These are phyloP conservation scores for Sebastes matsubarae DNA, from an alignment of 2,797 vertebrate genomes.

Conservation along the genomic window DNA sequence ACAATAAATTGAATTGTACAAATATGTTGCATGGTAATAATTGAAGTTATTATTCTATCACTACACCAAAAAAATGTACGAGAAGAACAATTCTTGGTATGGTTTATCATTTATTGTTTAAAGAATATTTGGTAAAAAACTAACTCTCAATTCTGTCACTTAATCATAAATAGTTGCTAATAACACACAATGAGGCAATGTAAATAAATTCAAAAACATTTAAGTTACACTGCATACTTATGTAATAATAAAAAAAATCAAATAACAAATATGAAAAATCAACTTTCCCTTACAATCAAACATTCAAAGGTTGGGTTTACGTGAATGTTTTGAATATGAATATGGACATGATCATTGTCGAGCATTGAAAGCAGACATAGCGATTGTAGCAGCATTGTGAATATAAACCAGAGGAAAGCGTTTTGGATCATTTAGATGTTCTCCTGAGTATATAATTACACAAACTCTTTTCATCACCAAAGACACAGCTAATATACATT, in stretches of 20 bases:
- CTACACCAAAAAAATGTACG: neutral
- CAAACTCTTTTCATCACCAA: conserved; percentile 3
- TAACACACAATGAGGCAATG: conserved; percentile 10
- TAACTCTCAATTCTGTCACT: neutral
- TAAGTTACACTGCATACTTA: conserved; percentile 27
- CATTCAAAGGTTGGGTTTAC: neutral
- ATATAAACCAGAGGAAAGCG: conserved; percentile 6
- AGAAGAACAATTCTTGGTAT: neutral
- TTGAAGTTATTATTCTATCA: neutral
- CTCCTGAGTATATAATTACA: conserved; percentile 40
- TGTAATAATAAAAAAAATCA: conserved; percentile 19
- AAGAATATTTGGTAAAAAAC: conserved; percentile 52
- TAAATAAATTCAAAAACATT: conserved; percentile 28
- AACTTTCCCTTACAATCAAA: conserved; percentile 3
- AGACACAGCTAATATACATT: conserved; percentile 25
- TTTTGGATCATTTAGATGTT: neutral
- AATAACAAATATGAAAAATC: conserved; percentile 14
- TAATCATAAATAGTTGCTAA: conserved; percentile 48
- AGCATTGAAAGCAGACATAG: neutral
- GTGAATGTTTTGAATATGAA: neutral
- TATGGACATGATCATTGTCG: neutral
- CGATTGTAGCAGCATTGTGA: conserved; percentile 15
- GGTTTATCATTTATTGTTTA: conserved; percentile 47
- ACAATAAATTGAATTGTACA: neutral
- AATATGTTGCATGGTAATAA: neutral